Evolutionary conservation across 2,888 invertebrate species (phyloP).

Genomic region (Eilema sororculum): DNA sequence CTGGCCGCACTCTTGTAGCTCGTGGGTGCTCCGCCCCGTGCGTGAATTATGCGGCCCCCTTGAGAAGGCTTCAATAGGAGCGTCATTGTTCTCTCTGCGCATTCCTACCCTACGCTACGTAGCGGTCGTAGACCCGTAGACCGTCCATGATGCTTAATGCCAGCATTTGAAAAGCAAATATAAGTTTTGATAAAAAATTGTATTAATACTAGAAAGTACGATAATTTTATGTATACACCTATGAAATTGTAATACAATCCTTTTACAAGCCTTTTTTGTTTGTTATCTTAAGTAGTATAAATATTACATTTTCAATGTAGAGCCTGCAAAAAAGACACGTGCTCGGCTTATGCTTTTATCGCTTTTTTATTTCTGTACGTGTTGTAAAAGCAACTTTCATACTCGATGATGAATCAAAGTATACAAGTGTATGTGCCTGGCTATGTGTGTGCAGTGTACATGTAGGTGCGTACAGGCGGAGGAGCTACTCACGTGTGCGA

Average conservation of each 20-base stretch:
- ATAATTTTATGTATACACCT: no score
- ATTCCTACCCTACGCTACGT: background rate
- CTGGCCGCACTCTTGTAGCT: background rate
- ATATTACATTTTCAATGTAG: background rate
- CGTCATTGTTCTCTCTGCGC: background rate
- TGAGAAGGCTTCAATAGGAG: background rate
- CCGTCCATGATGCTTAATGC: background rate
- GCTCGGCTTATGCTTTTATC: background rate
- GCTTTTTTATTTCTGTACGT: background rate
- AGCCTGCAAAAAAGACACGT: background rate
- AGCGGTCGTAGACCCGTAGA: background rate
- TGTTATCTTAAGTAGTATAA: background rate
- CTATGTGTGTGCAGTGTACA: background rate
- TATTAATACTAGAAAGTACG: no score
- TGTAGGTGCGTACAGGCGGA: background rate
- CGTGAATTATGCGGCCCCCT: no score
- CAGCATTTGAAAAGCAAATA: no score
- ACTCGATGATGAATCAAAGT: background rate
- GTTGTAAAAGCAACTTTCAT: background rate
- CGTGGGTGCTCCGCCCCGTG: background rate
- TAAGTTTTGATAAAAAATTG: no score
- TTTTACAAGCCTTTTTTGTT: background rate
- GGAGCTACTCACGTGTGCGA: constrained; percentile 27
- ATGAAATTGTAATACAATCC: no score
- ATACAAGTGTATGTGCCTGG: constrained; percentile 6